A percentile compares a stretch with the other conserved stretches of the same genome.
These are phyloP conservation scores for Patagioenas fasciata DNA, from an alignment of 2,113 vertebrate genomes.

Conservation along the genomic window DNA sequence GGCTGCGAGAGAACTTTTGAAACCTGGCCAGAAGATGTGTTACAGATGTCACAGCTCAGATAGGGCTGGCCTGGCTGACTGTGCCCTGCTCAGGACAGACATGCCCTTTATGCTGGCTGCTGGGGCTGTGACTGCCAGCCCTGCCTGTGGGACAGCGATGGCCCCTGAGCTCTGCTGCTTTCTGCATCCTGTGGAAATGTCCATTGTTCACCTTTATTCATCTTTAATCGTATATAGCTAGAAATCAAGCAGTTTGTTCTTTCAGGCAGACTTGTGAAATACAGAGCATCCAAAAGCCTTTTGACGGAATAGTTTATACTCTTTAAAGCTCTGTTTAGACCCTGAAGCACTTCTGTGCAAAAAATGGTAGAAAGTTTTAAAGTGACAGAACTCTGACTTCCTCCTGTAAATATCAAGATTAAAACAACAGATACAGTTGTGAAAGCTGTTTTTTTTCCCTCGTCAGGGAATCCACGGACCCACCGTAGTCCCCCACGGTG, in stretches of 20 bases:
- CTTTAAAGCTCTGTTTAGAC: neutral
- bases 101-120: neutral
- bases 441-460: neutral
- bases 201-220: neutral
- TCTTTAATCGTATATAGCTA: neutral
- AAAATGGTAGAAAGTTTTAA: neutral
- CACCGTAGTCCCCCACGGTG: no score
- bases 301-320: neutral
- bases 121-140: neutral
- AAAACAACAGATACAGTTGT: neutral
- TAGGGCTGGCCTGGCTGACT: neutral
- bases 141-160: fast-evolving
- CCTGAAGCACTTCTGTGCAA: neutral
- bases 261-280: neutral
- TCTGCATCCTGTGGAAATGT: fast-evolving
- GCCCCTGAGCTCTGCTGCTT: neutral
- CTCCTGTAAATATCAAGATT: neutral
- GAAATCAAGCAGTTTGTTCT: neutral
- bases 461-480: no score
- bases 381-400: neutral
- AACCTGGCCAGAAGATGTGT: neutral
- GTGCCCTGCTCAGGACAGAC: neutral
- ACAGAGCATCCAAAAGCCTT: neutral
- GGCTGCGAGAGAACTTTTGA: neutral
- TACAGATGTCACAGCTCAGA: neutral